Percentiles rank a stretch among this genome's conserved stretches.
Evolutionary conservation across 2,797 vertebrate species (phyloP).

Genomic region (Malacoraja senta): DNA sequence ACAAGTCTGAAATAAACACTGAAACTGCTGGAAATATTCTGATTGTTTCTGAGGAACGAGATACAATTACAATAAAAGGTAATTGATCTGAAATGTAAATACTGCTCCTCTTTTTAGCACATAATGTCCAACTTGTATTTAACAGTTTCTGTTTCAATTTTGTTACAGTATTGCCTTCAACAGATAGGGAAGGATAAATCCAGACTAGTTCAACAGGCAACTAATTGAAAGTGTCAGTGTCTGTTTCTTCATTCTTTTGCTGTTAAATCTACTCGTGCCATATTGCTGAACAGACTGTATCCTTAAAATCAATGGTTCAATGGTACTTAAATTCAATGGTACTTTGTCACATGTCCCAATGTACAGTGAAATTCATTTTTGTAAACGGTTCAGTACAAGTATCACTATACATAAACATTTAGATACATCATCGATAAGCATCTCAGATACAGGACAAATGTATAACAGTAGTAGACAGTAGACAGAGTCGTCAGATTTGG

Average conservation of each 20-base stretch:
- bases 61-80: neutral
- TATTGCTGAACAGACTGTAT: neutral
- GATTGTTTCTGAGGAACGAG: neutral
- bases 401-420: too few relatives aligned
- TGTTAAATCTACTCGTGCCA: too few relatives aligned
- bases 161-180: neutral
- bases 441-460: too few relatives aligned
- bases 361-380: too few relatives aligned
- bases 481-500: too few relatives aligned
- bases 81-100: neutral
- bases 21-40: neutral
- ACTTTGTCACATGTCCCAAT: too few relatives aligned
- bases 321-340: too few relatives aligned
- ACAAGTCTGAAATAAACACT: neutral
- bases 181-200: neutral
- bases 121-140: neutral
- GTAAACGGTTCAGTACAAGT: too few relatives aligned
- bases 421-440: too few relatives aligned
- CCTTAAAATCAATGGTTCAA: neutral
- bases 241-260: too few relatives aligned
- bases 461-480: too few relatives aligned
- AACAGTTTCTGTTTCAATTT: neutral
- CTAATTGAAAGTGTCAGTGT: neutral
- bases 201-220: neutral
- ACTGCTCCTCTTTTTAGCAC: neutral